phyloP scores from a whole-genome alignment of 1,140 invertebrate species.

The Megalonaias nervosa region DNA sequence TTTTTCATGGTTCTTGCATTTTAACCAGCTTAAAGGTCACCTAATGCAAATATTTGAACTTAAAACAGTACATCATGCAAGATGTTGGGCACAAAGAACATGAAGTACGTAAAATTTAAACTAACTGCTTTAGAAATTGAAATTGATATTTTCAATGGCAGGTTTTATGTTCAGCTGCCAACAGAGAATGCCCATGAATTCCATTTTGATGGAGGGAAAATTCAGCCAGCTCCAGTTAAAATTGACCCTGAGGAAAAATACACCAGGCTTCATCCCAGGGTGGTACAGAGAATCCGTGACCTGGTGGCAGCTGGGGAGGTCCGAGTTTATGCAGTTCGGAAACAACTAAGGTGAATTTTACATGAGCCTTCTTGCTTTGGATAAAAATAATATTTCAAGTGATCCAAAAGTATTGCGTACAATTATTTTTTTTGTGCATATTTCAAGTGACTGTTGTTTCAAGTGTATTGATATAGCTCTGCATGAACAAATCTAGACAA shows the following conservation, averaged over 20 bases:
- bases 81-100: no score
- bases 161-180: conserved; percentile 70
- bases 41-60: no score
- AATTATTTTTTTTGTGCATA: background rate
- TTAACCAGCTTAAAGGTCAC: no score
- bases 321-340: conserved; percentile 65
- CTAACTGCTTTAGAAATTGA: no score
- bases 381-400: background rate
- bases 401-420: background rate
- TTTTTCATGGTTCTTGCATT: no score
- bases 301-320: conserved; percentile 67
- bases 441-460: background rate
- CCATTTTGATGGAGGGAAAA: conserved; percentile 49
- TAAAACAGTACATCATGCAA: no score
- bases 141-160: conserved; percentile 14
- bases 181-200: conserved; percentile 69
- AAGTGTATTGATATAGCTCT: no score
- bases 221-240: background rate
- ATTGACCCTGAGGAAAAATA: background rate
- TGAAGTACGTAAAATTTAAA: no score
- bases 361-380: background rate
- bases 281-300: conserved; percentile 68
- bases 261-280: conserved; percentile 60
- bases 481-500: no score
- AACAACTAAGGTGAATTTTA: conserved; percentile 60